Evolutionary conservation across 2,113 vertebrate genomes (phyloP), one percentile per base, ranked within the genome.

Genomic region (Chitala chitala): DNA sequence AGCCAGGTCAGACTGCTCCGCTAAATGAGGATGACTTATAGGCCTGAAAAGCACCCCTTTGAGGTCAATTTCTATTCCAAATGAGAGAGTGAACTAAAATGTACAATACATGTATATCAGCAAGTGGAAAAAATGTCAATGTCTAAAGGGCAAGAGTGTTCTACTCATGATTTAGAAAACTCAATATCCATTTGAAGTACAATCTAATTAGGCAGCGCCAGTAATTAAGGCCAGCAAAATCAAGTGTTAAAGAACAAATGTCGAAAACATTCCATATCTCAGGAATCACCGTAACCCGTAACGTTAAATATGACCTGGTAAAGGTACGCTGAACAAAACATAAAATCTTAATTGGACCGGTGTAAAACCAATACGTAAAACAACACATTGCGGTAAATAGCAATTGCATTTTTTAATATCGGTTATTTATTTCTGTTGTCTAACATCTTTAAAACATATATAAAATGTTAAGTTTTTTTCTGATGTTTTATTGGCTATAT

Each of bases 81-180:
- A 88, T 88, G 85, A 85, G 81, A 58, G 75, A 72, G 8, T 6
- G 42, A 72, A 69, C 79, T 77, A 72, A 20, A 1, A 29, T 78
- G 69, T 24, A 69, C 84, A 83, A 84, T 84, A 86, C 87, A 84
- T 80, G 81, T 88, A 88, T 88, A 89, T 90, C 86, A 86, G 69
- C 26, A 74, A 71, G 69, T 69, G 72, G 78, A 75, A 84, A 81
- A 72, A 83, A 86, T 83, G 51, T 71, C 84, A 77, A 76, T 84
- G 86, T 89, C 76, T 44, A 58, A 86, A 85, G 83, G 80, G 78
- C 79, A 80, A 58, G 42, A 75, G 66, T 78, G 78, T 61, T 73
- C 71, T 6, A 0, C 48, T 31, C 74, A 77, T 83, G 85, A 80
- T 83, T 86, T 84, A 81, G 76, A 78, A 77, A 68, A 76, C 58